A percentile compares a stretch with the other conserved stretches of the same genome.
phyloP scores from a whole-genome alignment of 37 sponge, comb jelly and placozoan species.

The Corticium candelabrum region DNA sequence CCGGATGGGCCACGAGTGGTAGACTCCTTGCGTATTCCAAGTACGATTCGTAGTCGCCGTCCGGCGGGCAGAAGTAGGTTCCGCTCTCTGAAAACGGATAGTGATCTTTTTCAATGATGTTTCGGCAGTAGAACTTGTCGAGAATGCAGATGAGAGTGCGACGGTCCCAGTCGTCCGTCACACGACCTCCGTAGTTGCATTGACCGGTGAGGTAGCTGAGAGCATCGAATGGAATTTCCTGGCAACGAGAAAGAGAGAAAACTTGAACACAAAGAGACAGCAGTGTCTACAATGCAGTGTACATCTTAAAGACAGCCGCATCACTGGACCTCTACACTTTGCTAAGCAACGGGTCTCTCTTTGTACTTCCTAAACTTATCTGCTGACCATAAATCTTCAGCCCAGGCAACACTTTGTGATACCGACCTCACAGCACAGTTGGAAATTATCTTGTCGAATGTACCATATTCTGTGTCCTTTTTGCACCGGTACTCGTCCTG shows the following conservation, averaged over 20 bases:
- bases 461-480: too few species aligned
- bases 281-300: background rate
- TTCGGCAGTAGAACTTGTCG: slow-evolving; percentile 85
- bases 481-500: too few species aligned
- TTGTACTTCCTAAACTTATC: too few species aligned
- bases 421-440: too few species aligned
- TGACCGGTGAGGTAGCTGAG: slow-evolving; percentile 92
- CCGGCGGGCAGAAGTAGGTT: slow-evolving; percentile 73
- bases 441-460: too few species aligned
- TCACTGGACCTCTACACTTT: too few species aligned
- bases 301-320: too few species aligned
- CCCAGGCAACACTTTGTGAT: too few species aligned
- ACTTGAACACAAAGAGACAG: background rate
- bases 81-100: slow-evolving; percentile 89
- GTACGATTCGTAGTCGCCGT: slow-evolving; percentile 87
- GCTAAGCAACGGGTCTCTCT: too few species aligned
- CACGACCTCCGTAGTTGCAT: slow-evolving; percentile 99
- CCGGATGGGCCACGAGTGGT: slow-evolving; percentile 86
- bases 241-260: background rate
- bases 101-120: slow-evolving; percentile 45
- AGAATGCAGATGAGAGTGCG: slow-evolving; percentile 85
- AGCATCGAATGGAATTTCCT: slow-evolving; percentile 93
- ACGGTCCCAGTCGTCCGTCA: slow-evolving; percentile 97
- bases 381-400: too few species aligned
- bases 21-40: slow-evolving; percentile 82